Conservation (phyloP, 2,888 invertebrate genomes). For the Cryptosula pallasiana region DNA sequence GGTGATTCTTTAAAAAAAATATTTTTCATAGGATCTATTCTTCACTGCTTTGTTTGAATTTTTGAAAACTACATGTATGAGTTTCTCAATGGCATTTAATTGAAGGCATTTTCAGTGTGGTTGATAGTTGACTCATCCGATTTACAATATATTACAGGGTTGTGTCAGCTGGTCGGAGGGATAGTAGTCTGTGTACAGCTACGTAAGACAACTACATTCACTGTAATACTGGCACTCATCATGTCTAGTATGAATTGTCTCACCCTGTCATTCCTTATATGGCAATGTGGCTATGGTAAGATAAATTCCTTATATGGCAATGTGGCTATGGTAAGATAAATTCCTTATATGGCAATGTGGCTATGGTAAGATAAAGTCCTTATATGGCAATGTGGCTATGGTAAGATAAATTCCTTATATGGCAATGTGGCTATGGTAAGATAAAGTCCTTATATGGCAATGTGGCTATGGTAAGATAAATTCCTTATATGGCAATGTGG, state of each 20-base stretch:
- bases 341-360: slow-evolving; percentile 10
- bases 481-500: slow-evolving; percentile 1
- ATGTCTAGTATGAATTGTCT: slow-evolving; percentile 3
- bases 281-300: slow-evolving; percentile 20
- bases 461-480: not conserved
- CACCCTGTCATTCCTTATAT: not conserved
- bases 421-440: slow-evolving; percentile 8
- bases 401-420: not conserved
- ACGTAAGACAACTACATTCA: not conserved
- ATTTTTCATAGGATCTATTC: too few relatives aligned
- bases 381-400: slow-evolving; percentile 1
- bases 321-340: slow-evolving; percentile 7
- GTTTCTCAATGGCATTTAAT: too few relatives aligned
- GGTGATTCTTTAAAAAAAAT: too few relatives aligned
- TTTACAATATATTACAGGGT: not conserved
- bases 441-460: not conserved
- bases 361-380: not conserved
- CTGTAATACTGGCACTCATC: not conserved
- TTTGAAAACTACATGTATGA: too few relatives aligned
- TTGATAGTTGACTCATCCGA: not conserved
- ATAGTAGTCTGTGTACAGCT: not conserved
- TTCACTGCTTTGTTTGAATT: too few relatives aligned
- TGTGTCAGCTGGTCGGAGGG: not conserved
- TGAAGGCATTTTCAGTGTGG: too few relatives aligned
- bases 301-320: slow-evolving; percentile 2